Conservation (phyloP, 2,797 vertebrate genomes). For the Oreochromis mossambicus region DNA sequence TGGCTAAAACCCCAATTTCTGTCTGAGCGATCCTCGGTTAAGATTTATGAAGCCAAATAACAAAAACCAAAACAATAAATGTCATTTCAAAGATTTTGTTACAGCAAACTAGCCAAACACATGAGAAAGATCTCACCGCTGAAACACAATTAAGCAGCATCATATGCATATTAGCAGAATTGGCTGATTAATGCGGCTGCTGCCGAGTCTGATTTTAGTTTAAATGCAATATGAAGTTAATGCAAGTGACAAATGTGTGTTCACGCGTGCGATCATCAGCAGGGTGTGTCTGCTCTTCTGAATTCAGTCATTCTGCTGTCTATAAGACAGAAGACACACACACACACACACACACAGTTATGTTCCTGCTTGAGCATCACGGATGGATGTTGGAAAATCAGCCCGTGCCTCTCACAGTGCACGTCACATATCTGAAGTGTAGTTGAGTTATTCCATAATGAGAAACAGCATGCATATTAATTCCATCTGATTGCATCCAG, state of each 20-base stretch:
- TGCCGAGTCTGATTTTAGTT: constrained; percentile 19
- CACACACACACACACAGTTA: neutral
- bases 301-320: neutral
- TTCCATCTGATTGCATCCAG: constrained; percentile 75
- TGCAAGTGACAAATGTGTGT: constrained; percentile 5
- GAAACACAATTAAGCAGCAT: constrained; percentile 13
- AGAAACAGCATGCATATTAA: constrained; percentile 78
- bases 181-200: constrained; percentile 29
- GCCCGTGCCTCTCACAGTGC: constrained; percentile 27
- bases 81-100: neutral
- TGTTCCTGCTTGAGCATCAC: neutral
- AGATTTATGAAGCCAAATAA: neutral
- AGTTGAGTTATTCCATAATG: constrained; percentile 73
- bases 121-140: neutral
- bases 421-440: constrained; percentile 58
- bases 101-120: neutral
- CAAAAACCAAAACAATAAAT: neutral
- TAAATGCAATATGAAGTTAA: constrained; percentile 23
- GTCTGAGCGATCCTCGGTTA: neutral
- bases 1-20: neutral
- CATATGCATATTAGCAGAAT: constrained; percentile 30
- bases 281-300: constrained; percentile 16
- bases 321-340: neutral
- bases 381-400: constrained; percentile 32
- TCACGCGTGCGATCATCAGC: constrained; percentile 5